Evolutionary conservation across 2,888 invertebrate genomes (phyloP).

Genomic region (Miltochrista miniata): DNA sequence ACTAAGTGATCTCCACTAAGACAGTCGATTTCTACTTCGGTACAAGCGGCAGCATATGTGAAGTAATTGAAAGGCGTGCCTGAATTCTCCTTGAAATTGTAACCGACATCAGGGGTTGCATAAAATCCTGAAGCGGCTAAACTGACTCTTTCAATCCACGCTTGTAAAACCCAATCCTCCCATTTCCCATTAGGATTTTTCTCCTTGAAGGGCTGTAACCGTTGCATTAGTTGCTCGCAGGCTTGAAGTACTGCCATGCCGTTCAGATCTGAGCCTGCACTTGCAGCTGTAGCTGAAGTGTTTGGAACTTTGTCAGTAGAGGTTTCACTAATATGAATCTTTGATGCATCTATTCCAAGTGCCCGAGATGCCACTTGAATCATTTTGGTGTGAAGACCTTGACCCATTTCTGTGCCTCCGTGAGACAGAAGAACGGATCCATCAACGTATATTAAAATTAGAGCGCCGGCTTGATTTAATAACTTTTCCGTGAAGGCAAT

Average conservation of each 20-base stretch:
- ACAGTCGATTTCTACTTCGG: constrained; percentile 97
- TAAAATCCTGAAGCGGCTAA: constrained; percentile 94
- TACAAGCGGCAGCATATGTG: constrained; percentile 93
- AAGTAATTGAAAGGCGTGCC: constrained; percentile 93
- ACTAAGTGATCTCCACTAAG: constrained; percentile 97
- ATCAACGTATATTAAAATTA: constrained; percentile 93
- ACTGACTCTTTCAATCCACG: constrained; percentile 90
- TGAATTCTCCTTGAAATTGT: constrained; percentile 86
- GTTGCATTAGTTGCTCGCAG: constrained; percentile 88
- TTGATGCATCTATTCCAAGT: constrained; percentile 87
- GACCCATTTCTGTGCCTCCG: constrained; percentile 99
- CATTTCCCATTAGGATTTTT: constrained; percentile 91
- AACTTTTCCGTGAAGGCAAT: constrained; percentile 90
- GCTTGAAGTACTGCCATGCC: constrained; percentile 95
- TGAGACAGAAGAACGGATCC: constrained; percentile 95
- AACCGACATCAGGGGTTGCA: constrained; percentile 89
- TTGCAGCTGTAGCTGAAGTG: constrained; percentile 94
- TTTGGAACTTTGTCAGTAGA: constrained; percentile 96
- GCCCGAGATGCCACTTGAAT: constrained; percentile 93
- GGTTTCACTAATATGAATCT: constrained; percentile 92
- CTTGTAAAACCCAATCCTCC: constrained; percentile 92
- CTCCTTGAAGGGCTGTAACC: constrained; percentile 89
- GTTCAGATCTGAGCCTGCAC: constrained; percentile 94
- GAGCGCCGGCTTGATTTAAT: constrained; percentile 93
- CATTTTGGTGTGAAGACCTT: constrained; percentile 98